These are phyloP conservation scores for Lymantria dispar DNA, from an alignment of 2,888 invertebrate species.

Conservation along the genomic window DNA sequence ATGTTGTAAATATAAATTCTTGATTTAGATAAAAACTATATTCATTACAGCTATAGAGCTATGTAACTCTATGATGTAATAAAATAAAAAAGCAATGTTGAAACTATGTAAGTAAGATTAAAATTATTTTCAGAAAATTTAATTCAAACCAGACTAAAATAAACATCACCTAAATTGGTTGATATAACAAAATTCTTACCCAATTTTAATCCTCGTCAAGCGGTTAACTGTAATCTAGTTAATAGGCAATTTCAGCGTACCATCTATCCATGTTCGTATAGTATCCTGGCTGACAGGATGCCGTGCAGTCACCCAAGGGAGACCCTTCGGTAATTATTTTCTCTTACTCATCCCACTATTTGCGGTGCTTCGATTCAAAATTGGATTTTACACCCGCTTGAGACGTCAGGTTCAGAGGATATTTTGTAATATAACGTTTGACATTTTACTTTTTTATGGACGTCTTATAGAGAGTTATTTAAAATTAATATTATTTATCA, in stretches of 20 bases:
- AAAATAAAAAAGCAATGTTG: not conserved
- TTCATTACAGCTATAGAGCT: too few species aligned
- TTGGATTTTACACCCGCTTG: slow-evolving; percentile 28
- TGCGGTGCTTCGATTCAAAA: slow-evolving; percentile 28
- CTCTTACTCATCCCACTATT: slow-evolving; percentile 26
- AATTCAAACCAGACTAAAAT: slow-evolving; percentile 3
- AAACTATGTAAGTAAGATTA: not conserved
- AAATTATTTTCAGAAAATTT: not conserved
- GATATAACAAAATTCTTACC: slow-evolving; percentile 28
- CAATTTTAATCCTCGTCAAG: slow-evolving; percentile 39
- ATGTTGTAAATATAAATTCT: too few species aligned
- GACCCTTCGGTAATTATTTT: slow-evolving; percentile 43
- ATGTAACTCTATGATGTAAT: too few species aligned
- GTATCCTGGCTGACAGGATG: slow-evolving; percentile 37
- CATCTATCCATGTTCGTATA: slow-evolving; percentile 36
- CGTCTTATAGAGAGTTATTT: not conserved
- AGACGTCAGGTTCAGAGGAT: slow-evolving; percentile 6
- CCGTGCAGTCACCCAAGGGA: slow-evolving; percentile 38
- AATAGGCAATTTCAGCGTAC: slow-evolving; percentile 45
- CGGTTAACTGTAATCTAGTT: slow-evolving; percentile 41
- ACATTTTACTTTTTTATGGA: too few species aligned
- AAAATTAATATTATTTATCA: too few species aligned
- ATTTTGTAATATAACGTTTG: not conserved
- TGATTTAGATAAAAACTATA: too few species aligned
- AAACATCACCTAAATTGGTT: slow-evolving; percentile 4